Evolutionary conservation across 1,140 invertebrate genomes (phyloP).

Genomic region (Glossosoma conforme): DNA sequence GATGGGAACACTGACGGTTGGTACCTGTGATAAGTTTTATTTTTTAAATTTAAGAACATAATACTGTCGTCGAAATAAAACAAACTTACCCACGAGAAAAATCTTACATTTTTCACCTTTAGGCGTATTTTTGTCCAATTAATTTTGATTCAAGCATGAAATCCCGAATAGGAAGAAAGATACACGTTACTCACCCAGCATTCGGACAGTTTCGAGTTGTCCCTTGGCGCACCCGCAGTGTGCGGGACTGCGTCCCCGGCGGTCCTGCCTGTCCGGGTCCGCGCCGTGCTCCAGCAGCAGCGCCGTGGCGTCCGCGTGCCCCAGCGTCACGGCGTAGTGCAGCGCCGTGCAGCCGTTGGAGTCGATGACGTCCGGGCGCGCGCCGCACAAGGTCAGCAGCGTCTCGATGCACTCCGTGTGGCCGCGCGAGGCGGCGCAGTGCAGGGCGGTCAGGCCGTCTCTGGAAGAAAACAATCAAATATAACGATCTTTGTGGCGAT

Average conservation of each 20-base stretch:
- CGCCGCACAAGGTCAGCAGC: slow-evolving; percentile 82
- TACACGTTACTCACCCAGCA: slow-evolving; percentile 41
- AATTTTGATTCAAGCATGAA: too few relatives aligned
- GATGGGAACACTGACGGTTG: too few relatives aligned
- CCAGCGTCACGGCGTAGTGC: slow-evolving; percentile 93
- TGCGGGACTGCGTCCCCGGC: slow-evolving; percentile 77
- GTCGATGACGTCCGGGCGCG: slow-evolving; percentile 80
- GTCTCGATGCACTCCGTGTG: slow-evolving; percentile 90
- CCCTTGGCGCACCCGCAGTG: slow-evolving; percentile 94
- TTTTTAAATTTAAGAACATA: too few relatives aligned
- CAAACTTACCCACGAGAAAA: too few relatives aligned
- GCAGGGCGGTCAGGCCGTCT: slow-evolving; percentile 82
- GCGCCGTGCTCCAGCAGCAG: slow-evolving; percentile 82
- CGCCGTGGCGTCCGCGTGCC: slow-evolving; percentile 91
- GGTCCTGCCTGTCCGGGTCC: slow-evolving; percentile 86
- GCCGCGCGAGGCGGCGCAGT: slow-evolving; percentile 93
- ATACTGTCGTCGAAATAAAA: too few relatives aligned
- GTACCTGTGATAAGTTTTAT: too few relatives aligned
- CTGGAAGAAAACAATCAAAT: slow-evolving; percentile 45
- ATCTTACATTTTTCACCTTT: too few relatives aligned
- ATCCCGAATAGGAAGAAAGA: too few relatives aligned
- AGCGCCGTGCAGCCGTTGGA: slow-evolving; percentile 91
- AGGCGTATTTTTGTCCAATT: too few relatives aligned
- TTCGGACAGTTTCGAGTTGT: slow-evolving; percentile 62
- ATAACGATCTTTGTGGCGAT: too few relatives aligned